These are phyloP conservation scores for Andrena trimmerana DNA, from an alignment of 2,888 invertebrate species.

Conservation along the genomic window DNA sequence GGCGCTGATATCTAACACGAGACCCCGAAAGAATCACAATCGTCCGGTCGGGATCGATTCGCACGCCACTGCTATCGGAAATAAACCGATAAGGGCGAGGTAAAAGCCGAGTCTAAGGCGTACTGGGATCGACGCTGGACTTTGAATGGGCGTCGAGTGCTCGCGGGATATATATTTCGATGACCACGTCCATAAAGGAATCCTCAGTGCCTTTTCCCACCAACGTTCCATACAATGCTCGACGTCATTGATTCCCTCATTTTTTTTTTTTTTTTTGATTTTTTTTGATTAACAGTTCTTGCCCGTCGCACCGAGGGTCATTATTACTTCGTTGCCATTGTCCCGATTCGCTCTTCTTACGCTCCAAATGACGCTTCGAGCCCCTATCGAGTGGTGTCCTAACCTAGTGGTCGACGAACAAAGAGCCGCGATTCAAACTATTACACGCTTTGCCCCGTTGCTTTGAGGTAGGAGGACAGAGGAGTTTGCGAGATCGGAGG, in stretches of 20 bases:
- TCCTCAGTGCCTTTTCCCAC: constrained; percentile 1
- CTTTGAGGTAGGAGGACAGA: background rate
- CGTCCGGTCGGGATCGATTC: constrained; percentile 61
- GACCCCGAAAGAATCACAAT: constrained; percentile 67
- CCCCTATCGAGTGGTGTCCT: constrained; percentile 4
- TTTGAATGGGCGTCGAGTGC: constrained; percentile 32
- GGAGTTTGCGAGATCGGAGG: background rate
- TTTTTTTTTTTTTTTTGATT: constrained; percentile 6
- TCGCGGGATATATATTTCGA: constrained; percentile 40
- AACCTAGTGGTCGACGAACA: background rate
- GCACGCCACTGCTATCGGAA: constrained; percentile 50
- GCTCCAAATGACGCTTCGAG: constrained; percentile 9
- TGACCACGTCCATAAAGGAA: constrained; percentile 30
- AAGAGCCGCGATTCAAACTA: background rate
- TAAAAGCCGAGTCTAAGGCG: constrained; percentile 40
- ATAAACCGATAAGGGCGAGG: constrained; percentile 61
- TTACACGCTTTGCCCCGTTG: background rate
- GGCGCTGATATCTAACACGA: constrained; percentile 58
- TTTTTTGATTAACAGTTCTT: constrained; percentile 11
- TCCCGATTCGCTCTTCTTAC: constrained; percentile 4
- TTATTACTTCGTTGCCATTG: constrained; percentile 13
- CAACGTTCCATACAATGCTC: constrained; percentile 8
- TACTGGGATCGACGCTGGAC: constrained; percentile 44
- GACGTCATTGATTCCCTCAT: constrained; percentile 16
- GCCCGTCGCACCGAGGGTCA: background rate